A percentile compares a stretch with the other conserved stretches of the same genome.
These are phyloP conservation scores for Seriola rivoliana DNA, from an alignment of 2,113 vertebrate species.

Conservation along the genomic window DNA sequence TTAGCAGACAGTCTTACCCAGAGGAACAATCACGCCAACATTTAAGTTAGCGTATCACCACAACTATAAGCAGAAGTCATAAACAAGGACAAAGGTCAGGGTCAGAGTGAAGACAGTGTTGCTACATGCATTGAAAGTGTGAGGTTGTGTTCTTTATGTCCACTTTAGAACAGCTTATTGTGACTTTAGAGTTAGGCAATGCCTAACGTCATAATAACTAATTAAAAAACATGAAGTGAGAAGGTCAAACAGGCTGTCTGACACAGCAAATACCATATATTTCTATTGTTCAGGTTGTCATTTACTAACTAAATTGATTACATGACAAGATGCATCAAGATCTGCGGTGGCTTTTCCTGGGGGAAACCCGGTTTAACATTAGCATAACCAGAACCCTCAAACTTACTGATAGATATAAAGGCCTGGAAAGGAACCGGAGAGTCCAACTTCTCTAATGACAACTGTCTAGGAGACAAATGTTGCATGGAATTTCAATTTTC, in stretches of 20 bases:
- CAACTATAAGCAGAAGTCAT: not conserved
- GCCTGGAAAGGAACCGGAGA: not conserved
- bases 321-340: not conserved
- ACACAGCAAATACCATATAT: no score
- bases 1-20: slow-evolving; percentile 11
- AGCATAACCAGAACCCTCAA: slow-evolving; percentile 8
- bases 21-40: not conserved
- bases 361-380: not conserved
- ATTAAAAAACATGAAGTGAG: no score
- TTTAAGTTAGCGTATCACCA: not conserved
- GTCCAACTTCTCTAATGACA: slow-evolving; percentile 11
- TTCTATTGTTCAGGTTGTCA: no score
- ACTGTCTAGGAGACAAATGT: not conserved
- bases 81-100: slow-evolving; percentile 8
- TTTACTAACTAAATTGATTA: no score
- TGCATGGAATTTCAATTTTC: not conserved
- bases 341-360: not conserved
- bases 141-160: not conserved
- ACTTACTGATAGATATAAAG: not conserved
- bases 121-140: not conserved
- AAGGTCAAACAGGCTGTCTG: no score
- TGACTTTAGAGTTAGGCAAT: not conserved
- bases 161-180: not conserved
- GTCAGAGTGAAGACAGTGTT: not conserved
- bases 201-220: no score